Evolutionary conservation across 2,113 vertebrate genomes (phyloP), one percentile per base, ranked within the genome.

Genomic region (Pangasianodon gigas): DNA sequence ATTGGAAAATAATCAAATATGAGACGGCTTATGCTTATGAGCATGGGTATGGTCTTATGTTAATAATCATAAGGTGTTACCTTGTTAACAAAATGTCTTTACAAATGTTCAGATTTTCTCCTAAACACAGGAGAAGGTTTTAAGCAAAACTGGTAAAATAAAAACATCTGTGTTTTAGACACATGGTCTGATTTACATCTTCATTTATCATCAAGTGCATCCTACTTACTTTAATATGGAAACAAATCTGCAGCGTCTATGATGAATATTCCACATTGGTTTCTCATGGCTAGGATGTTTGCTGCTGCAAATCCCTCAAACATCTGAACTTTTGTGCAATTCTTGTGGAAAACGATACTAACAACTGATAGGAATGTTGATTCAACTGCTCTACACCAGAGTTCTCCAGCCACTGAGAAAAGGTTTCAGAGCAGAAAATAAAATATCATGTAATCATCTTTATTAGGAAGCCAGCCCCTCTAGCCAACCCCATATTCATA

Each of bases 231-330:
- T 89, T 75, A 41, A 83, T 26, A n/a, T 11, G n/a, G 19, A 87
- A 13, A 46, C 67, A 44, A 21, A 52, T 41, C 41, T 60, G 10
- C 10, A 58, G 24, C 48, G 21, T 19, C 46, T 69, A n/a, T 19
- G 18, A 24, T 52, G 19, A 32, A 16, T 62, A 71, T 56, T 83
- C 77, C 2, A 41, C 8, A 37, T 21, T 54, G 16, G 6, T 37
- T 41, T 74, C 32, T 74, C 5, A 74, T 74, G 60, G 7, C 19
- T 37, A 54, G 16, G 18, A 37, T 1, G 26, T 71, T 56, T 19
- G 10, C 32, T 44, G 58, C 56, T 79, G 77, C 65, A 86, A 89
- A 74, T 88, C 7, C 51, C 75, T 21, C 26, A 75, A 75, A 75
- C 37, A 75, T 44, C 5, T 21, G 3, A 11, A 71, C 14, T 5